Percentiles rank a stretch among this genome's conserved stretches.
Conservation (phyloP, 2,113 vertebrate genomes). For the Oncorhynchus nerka region DNA sequence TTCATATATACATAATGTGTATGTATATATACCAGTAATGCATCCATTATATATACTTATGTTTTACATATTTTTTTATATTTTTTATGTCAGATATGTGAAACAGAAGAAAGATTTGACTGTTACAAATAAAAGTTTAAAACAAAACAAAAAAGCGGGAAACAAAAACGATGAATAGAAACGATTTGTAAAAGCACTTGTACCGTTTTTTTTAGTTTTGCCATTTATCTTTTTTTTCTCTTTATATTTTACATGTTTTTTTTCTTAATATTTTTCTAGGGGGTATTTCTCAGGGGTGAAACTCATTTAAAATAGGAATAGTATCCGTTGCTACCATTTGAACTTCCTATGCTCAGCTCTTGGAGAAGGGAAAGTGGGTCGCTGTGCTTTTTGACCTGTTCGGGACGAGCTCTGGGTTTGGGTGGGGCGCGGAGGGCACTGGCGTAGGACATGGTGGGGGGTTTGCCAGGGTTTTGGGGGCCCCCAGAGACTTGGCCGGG, state of each 20-base stretch:
- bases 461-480: slow-evolving; percentile 78
- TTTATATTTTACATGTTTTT: slow-evolving; percentile 64
- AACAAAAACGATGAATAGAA: slow-evolving; percentile 79
- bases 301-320: slow-evolving; percentile 99
- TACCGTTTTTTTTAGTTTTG: slow-evolving; percentile 60
- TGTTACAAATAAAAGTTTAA: slow-evolving; percentile 81
- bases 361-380: slow-evolving; percentile 96
- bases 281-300: slow-evolving; percentile 52
- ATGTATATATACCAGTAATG: slow-evolving; percentile 75
- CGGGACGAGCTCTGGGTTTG: slow-evolving; percentile 90
- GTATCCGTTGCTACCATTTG: slow-evolving; percentile 98
- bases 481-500: slow-evolving; percentile 48
- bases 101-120: slow-evolving; percentile 66
- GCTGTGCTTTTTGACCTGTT: slow-evolving; percentile 96
- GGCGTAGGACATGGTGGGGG: slow-evolving; percentile 96
- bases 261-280: slow-evolving; percentile 60
- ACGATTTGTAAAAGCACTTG: slow-evolving; percentile 76
- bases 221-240: slow-evolving; percentile 52
- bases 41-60: slow-evolving; percentile 71
- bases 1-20: slow-evolving; percentile 76
- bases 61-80: slow-evolving; percentile 29
- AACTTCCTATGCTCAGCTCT: slow-evolving; percentile 98
- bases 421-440: slow-evolving; percentile 95
- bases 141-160: slow-evolving; percentile 76
- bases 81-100: slow-evolving; percentile 75